These are phyloP conservation scores for Copsychus sechellarum DNA, from an alignment of 2,113 vertebrate genomes.

Conservation along the genomic window DNA sequence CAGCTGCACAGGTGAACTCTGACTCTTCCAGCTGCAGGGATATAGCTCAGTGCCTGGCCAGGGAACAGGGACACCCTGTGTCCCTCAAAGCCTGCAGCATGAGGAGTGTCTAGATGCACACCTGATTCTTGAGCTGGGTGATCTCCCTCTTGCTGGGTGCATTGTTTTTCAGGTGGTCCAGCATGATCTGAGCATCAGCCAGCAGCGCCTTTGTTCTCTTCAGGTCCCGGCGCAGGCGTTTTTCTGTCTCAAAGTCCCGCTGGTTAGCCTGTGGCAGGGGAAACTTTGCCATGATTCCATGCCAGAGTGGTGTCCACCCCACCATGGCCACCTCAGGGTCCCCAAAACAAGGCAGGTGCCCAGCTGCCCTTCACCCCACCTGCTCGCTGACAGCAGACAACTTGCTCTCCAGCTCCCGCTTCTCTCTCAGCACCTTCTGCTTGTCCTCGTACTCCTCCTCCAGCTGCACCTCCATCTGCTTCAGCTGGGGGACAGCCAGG, in stretches of 20 bases:
- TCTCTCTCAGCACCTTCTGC: constrained; percentile 94
- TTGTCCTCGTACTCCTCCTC: constrained; percentile 96
- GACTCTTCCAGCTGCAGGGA: constrained; percentile 91
- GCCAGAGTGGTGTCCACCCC: background rate
- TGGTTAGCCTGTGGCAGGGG: constrained; percentile 80
- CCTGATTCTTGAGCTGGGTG: constrained; percentile 96
- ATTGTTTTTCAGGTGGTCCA: constrained; percentile 97
- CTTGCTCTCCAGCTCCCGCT: constrained; percentile 90
- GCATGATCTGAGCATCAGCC: constrained; percentile 94
- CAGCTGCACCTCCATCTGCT: constrained; percentile 94
- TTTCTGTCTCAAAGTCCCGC: constrained; percentile 89
- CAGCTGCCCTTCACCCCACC: constrained; percentile 64
- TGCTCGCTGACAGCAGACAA: constrained; percentile 85
- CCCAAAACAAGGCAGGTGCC: background rate
- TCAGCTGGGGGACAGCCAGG: constrained; percentile 77
- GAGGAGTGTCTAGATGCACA: constrained; percentile 17
- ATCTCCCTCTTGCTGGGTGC: constrained; percentile 97
- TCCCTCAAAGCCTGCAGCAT: background rate
- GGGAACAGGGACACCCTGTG: background rate
- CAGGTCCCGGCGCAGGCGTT: constrained; percentile 91
- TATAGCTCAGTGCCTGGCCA: background rate
- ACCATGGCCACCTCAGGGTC: accelerated
- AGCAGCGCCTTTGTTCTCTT: constrained; percentile 95
- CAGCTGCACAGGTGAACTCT: constrained; percentile 91
- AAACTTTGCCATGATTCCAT: accelerated